phyloP scores from a whole-genome alignment of 2,888 invertebrate genomes.

The Cataglyphis albicans region DNA sequence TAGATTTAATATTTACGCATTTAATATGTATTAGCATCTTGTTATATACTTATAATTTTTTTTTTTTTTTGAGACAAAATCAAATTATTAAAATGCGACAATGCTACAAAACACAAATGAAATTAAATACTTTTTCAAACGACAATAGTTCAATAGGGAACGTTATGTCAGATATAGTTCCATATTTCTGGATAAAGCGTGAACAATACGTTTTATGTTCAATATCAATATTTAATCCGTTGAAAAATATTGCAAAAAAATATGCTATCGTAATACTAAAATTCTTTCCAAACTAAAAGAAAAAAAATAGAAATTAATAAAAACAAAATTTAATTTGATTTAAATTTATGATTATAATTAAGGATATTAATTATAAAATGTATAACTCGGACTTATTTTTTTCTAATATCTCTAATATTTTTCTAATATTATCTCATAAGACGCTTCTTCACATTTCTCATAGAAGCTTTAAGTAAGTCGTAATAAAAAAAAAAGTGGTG shows the following conservation, averaged over 20 bases:
- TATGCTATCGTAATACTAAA: neutral
- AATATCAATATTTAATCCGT: slow-evolving; percentile 7
- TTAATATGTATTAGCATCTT: neutral
- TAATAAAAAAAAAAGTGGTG: slow-evolving; percentile 49
- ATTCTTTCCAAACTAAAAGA: neutral
- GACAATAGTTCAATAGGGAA: neutral
- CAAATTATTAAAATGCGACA: neutral
- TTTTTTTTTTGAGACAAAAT: neutral
- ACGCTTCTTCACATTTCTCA: slow-evolving; percentile 54
- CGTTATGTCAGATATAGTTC: neutral
- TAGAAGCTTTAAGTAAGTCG: slow-evolving; percentile 61
- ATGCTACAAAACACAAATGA: slow-evolving; percentile 8
- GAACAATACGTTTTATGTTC: slow-evolving; percentile 6
- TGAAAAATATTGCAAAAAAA: slow-evolving; percentile 13
- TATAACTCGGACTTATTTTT: neutral
- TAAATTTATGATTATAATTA: neutral
- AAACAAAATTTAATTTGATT: neutral
- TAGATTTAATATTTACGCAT: neutral
- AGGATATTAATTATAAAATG: slow-evolving; percentile 15
- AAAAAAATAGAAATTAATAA: neutral
- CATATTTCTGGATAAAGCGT: slow-evolving; percentile 13
- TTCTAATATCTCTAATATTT: slow-evolving; percentile 14
- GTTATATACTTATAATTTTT: neutral
- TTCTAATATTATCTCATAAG: neutral
- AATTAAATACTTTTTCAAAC: neutral